These are phyloP conservation scores for Nothocercus julius DNA, from an alignment of 2,113 vertebrate species.

Conservation along the genomic window DNA sequence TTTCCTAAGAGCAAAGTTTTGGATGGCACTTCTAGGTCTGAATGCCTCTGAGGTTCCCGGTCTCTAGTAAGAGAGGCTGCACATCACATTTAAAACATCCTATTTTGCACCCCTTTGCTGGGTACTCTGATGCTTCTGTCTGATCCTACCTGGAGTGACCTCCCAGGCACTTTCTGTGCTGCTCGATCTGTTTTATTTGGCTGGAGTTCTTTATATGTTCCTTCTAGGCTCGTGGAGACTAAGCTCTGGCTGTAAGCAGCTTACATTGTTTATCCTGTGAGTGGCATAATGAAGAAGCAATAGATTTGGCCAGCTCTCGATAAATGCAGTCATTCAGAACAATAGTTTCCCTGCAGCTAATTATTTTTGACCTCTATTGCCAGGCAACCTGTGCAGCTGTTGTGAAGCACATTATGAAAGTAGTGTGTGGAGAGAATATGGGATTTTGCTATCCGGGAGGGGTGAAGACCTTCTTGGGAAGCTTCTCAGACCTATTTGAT, in stretches of 20 bases:
- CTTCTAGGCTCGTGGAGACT: conserved; percentile 40
- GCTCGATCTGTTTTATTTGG: conserved; percentile 1
- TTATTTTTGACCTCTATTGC: conserved; percentile 69
- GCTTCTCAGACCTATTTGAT: conserved; percentile 21
- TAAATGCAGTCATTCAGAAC: conserved; percentile 64
- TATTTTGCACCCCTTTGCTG: not conserved
- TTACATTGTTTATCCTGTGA: conserved; percentile 68
- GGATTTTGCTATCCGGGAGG: conserved; percentile 21
- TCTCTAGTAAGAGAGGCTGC: not conserved
- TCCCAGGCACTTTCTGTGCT: not conserved
- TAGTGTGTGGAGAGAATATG: not conserved
- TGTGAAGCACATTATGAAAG: conserved; percentile 25
- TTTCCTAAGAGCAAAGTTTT: not conserved
- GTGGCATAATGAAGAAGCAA: conserved; percentile 67
- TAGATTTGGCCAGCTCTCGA: conserved; percentile 57
- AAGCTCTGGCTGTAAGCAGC: conserved; percentile 59
- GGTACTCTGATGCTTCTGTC: not conserved
- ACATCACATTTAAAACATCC: not conserved
- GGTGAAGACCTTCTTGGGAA: conserved; percentile 13
- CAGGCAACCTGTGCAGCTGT: conserved; percentile 63
- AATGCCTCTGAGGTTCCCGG: not conserved
- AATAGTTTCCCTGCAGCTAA: conserved; percentile 71
- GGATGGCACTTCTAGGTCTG: not conserved
- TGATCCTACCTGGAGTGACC: not conserved
- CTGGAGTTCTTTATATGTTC: not conserved